These are phyloP conservation scores for Oopsacas minuta DNA, from an alignment of 37 sponge, comb jelly and placozoan species.

Conservation along the genomic window DNA sequence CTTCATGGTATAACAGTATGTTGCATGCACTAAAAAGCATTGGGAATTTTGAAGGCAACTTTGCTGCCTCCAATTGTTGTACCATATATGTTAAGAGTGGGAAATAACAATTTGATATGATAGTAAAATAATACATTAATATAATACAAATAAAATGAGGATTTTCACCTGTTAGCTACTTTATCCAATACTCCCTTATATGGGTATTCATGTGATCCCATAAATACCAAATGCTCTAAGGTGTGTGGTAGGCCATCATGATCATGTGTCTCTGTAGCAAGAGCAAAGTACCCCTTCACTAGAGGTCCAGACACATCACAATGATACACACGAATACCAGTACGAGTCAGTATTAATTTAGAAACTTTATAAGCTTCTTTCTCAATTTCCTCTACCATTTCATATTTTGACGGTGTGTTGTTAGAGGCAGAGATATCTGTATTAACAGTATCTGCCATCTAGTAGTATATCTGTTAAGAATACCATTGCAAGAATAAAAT, in stretches of 20 bases:
- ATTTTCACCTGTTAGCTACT: not conserved
- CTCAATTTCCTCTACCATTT: conserved; percentile 3
- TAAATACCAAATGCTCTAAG: conserved; percentile 91
- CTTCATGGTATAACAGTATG: no score
- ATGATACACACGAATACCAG: conserved; percentile 58
- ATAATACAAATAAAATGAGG: no score
- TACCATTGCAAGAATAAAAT: no score
- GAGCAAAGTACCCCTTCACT: conserved; percentile 72
- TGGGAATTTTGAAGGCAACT: no score
- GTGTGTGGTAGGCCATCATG: conserved; percentile 96
- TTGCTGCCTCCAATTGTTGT: no score
- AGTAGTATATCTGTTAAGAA: not conserved
- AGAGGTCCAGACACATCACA: conserved; percentile 66
- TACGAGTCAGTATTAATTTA: conserved; percentile 19
- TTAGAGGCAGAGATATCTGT: not conserved
- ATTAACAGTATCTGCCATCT: not conserved
- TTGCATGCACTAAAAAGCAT: no score
- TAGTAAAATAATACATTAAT: no score
- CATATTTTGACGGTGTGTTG: not conserved
- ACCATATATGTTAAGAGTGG: no score
- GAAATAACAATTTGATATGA: no score
- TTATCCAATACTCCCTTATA: conserved; percentile 52
- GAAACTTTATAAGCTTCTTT: not conserved
- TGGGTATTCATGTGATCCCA: conserved; percentile 90
- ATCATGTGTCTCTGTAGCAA: conserved; percentile 89